Base-by-base conservation (phyloP, 2,797 vertebrate genomes). In the Podarcis siculus region DNA sequence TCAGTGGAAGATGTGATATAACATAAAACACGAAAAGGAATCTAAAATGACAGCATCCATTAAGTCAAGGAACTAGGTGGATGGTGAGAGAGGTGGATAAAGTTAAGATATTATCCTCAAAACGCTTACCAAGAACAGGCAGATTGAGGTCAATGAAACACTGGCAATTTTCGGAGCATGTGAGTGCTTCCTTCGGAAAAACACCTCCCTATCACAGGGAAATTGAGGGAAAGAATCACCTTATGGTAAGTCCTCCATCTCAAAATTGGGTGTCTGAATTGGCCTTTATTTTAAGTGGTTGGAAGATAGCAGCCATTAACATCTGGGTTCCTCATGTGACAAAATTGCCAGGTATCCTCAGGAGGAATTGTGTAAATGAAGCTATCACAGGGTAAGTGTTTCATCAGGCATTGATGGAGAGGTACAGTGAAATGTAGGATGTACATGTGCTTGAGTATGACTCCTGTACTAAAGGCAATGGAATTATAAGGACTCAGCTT, bases 371-470 rank as follows among this genome's bases (percentile, higher is more conserved):
- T 92, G 85, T 89, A 89, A 87, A 87, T 79, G 32, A 55, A 83
- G 82, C 55, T 90, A 19, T 90, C 91, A 92, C 30, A 95, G 92
- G 88, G 90, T 45, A 92, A 93, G 89, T 92, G 92, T 87, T 66
- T 35, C 72, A 76, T 90, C 89, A 84, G 90, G 89, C 89, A 78
- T 21, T 87, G 75, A 83, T 58, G 86, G 69, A 80, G 17, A 89
- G 86, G 90, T 90, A 90, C 82, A 91, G 66, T 21, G 79, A 7
- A 2, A 84, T 64, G 80, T 89, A 64, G 89, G 77, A 90, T 85
- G 55, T 67, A 45, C 13, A 69, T 8, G 27, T 30, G 27, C 64
- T 66, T 30, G 80, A 17, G 27, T 25, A n/a, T 55, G 32, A 37
- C 21, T 13, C 3, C 19, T 35, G 32, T 72, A 6, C 58, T 67